Percentiles rank a stretch among this genome's conserved stretches.
Conservation (phyloP, 2,888 invertebrate genomes). For the Eucera pruinosa region DNA sequence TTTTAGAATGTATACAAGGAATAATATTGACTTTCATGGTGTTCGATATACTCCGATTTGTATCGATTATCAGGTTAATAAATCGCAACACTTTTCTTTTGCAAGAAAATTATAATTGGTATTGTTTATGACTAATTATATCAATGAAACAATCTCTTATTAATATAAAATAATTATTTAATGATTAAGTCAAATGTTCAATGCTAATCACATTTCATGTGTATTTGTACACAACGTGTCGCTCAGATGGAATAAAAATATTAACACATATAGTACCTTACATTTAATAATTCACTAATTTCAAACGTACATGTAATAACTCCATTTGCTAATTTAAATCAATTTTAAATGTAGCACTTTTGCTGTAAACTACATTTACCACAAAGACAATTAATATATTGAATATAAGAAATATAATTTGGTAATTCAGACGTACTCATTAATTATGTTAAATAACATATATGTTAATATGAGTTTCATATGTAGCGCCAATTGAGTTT, state of each 20-base stretch:
- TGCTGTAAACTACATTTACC: neutral
- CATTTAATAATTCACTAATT: neutral
- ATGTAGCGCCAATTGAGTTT: conserved; percentile 20
- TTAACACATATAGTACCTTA: neutral
- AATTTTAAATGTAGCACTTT: neutral
- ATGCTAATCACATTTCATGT: too few relatives aligned
- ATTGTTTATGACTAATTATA: too few relatives aligned
- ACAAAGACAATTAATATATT: too few relatives aligned
- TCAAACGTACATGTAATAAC: neutral
- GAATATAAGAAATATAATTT: too few relatives aligned
- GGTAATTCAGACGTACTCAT: too few relatives aligned
- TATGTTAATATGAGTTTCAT: conserved; percentile 4
- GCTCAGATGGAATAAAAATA: too few relatives aligned
- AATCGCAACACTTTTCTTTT: neutral
- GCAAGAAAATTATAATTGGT: neutral
- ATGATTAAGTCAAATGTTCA: too few relatives aligned
- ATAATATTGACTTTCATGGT: conserved; percentile 8
- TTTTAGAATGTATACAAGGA: conserved; percentile 1
- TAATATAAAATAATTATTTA: too few relatives aligned
- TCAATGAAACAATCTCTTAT: too few relatives aligned
- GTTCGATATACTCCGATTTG: neutral
- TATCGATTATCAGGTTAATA: conserved; percentile 1
- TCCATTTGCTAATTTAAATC: neutral
- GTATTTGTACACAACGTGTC: too few relatives aligned
- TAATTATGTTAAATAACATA: neutral